Base-by-base conservation (phyloP, 35 echinoderm and acorn worm species). In the Chiridota heheva region DNA sequence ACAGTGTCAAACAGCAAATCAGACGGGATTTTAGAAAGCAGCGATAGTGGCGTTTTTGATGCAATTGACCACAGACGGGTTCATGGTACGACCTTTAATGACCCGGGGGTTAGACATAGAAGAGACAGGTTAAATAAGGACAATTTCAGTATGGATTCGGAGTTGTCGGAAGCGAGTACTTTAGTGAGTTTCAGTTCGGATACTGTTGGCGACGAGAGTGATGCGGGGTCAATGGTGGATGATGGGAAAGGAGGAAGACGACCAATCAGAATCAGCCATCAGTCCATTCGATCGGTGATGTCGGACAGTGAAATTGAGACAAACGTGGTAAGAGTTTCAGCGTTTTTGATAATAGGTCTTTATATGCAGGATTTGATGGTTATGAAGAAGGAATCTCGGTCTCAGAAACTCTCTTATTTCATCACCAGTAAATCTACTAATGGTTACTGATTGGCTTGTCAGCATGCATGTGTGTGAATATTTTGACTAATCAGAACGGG, bases 301-400 rank as follows among this genome's bases (percentile, higher is more conserved):
- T 98, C 95, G 1, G 95, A 98, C 69, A 98, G 89, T 36, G 95
- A 98, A 66, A 86, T 98, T 38, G 95, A 98, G 51, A 73, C 86
- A 3, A 92, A 91, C 71, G 72, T 84, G 81, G 95, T 96, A 78
- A 58, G 92, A 67, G 38, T 69, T 69, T n/a, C n/a, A n/a, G n/a
- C n/a, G n/a, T n/a, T n/a, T n/a, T 29, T 59, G n/a, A 59, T 29
- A 59, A n/a, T 59, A n/a, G n/a, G n/a, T n/a, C n/a, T n/a, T n/a
- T n/a, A n/a, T n/a, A n/a, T n/a, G n/a, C n/a, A n/a, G n/a, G n/a
- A n/a, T n/a, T n/a, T n/a, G n/a, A n/a, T n/a, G n/a, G n/a, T n/a
- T n/a, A n/a, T n/a, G n/a, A n/a, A n/a, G n/a, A n/a, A n/a, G n/a
- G n/a, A n/a, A n/a, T n/a, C n/a, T n/a, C n/a, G n/a, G n/a, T n/a